Evolutionary conservation across 2,888 invertebrate genomes (phyloP).

Genomic region (Melieria omissa): DNA sequence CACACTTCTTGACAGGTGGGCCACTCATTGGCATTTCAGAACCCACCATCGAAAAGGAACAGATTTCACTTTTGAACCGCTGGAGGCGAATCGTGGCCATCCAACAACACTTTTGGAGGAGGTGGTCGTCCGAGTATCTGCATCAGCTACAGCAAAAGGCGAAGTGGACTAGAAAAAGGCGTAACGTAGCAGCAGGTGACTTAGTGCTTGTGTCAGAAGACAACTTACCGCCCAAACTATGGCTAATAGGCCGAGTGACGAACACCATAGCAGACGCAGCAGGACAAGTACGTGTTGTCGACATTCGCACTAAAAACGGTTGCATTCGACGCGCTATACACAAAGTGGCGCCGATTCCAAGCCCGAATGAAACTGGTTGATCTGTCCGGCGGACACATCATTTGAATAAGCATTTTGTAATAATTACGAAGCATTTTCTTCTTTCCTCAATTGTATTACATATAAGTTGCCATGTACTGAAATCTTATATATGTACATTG

Average conservation of each 20-base stretch:
- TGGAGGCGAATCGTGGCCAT: conserved; percentile 23
- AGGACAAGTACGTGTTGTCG: conserved; percentile 8
- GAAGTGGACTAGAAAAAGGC: no score
- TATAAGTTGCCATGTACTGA: no score
- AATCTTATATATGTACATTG: no score
- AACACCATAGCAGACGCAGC: conserved; percentile 10
- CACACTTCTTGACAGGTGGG: no score
- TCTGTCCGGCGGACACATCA: conserved; percentile 13
- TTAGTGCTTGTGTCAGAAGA: background rate
- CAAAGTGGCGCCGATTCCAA: conserved; percentile 13
- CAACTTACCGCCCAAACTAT: background rate
- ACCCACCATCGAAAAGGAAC: conserved; percentile 1
- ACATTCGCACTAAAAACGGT: conserved; percentile 8
- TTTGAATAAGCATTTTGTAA: background rate
- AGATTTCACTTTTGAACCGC: conserved; percentile 2
- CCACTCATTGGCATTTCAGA: no score
- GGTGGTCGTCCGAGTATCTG: conserved; percentile 19
- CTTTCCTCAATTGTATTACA: no score
- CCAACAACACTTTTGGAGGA: conserved; percentile 26
- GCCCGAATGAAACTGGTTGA: conserved; percentile 2
- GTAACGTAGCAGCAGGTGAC: background rate
- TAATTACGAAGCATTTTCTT: no score
- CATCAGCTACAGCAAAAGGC: no score
- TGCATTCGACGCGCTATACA: conserved; percentile 18
- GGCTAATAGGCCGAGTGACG: conserved; percentile 5